phyloP scores from a whole-genome alignment of 2,888 invertebrate species.

The Leptarthrus brevirostris region DNA sequence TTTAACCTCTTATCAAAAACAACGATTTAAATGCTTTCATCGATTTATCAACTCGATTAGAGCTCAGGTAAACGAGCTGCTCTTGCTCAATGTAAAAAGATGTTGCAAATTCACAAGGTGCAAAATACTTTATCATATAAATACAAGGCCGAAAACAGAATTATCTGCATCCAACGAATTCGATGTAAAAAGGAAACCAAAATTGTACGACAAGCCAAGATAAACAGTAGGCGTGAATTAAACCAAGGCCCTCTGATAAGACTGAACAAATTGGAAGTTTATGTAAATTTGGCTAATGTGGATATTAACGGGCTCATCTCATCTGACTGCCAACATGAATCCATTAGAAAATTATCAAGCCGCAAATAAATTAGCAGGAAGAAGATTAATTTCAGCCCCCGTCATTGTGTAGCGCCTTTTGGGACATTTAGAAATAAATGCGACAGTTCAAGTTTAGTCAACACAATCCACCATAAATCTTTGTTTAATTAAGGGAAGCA shows the following conservation, averaged over 20 bases:
- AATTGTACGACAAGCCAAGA: no score
- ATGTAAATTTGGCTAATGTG: conserved; percentile 27
- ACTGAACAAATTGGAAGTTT: conserved; percentile 35
- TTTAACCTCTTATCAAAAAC: background rate
- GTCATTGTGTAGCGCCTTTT: background rate
- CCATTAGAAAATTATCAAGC: background rate
- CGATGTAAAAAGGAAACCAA: background rate
- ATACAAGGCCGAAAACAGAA: background rate
- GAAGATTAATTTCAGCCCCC: conserved; percentile 6
- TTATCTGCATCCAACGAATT: background rate
- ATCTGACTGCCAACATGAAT: background rate
- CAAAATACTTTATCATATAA: no score
- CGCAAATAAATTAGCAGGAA: conserved; percentile 26
- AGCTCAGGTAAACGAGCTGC: no score
- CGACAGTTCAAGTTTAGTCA: conserved; percentile 29
- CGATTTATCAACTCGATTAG: background rate
- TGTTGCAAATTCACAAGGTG: background rate
- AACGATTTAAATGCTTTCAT: background rate
- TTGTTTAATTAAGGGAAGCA: conserved; percentile 5
- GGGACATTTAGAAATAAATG: conserved; percentile 33
- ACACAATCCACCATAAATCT: conserved; percentile 14
- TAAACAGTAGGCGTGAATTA: conserved; percentile 24
- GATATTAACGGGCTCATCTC: conserved; percentile 38
- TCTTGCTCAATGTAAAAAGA: background rate
- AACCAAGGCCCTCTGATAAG: conserved; percentile 21